Conservation (phyloP, 2,797 vertebrate genomes). For the Pseudochaenichthys georgianus region DNA sequence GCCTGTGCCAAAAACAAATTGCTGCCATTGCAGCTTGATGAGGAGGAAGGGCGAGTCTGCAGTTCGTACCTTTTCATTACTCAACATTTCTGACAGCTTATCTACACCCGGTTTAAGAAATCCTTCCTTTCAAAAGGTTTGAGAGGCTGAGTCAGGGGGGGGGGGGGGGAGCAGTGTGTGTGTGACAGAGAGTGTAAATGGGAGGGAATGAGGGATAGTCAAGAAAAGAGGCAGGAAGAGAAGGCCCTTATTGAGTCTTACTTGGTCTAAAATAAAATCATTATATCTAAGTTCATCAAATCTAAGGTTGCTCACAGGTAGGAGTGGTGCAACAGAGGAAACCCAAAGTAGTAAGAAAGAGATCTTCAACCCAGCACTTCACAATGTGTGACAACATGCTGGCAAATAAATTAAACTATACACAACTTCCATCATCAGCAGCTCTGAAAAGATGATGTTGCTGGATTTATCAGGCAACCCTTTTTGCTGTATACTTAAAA, state of each 20-base stretch:
- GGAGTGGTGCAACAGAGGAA: neutral
- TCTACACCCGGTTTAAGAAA: constrained; percentile 12
- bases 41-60: constrained; percentile 47
- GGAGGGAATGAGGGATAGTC: neutral
- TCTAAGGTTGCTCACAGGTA: neutral
- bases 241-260: neutral
- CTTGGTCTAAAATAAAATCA: neutral
- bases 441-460: no score
- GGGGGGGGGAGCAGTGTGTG: neutral
- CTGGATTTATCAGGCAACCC: no score
- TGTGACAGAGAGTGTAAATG: neutral
- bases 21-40: constrained; percentile 58
- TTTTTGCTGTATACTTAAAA: no score
- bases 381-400: no score
- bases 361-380: neutral
- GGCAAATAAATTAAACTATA: no score
- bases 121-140: constrained; percentile 7
- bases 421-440: no score
- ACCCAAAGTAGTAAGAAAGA: neutral
- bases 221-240: neutral
- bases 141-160: constrained; percentile 27
- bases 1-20: constrained; percentile 55
- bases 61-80: constrained; percentile 61
- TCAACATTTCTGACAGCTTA: constrained; percentile 51
- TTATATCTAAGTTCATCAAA: constrained; percentile 4